Evolutionary conservation across 2,888 invertebrate species (phyloP), one percentile per base, ranked within the genome.

Genomic region (Chalcis sispes): DNA sequence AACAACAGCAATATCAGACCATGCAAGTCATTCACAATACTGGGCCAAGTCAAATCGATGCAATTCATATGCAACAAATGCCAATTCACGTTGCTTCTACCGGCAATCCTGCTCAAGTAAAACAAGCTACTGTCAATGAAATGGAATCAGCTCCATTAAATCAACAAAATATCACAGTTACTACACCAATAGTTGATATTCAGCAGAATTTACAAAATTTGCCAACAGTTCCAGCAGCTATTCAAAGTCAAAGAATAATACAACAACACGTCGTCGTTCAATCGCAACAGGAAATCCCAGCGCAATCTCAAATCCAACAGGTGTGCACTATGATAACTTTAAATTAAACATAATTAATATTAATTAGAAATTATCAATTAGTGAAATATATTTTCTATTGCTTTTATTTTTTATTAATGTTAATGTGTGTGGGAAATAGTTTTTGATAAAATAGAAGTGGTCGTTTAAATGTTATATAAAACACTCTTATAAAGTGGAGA

Each of bases 291-390:
- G 75, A 73, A 69, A 54, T 72, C 46, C 10, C 42, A 13, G 13
- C 71, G 0, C 79, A 77, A 59, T 32, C 75, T 10, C 81, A 78
- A 46, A 42, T 80, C 52, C 79, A 79, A 40, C 81, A 82, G 77
- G 76, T 77, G 54, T 15, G 13, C 4, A n/a, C n/a, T n/a, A n/a
- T n/a, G n/a, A n/a, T n/a, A n/a, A n/a, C n/a, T 18, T 32, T 13
- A 32, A 7, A 5, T 58, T 32, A 3, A 32, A n/a, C n/a, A n/a
- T n/a, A n/a, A n/a, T n/a, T n/a, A n/a, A n/a, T n/a, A n/a, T n/a
- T n/a, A n/a, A n/a, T n/a, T n/a, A n/a, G n/a, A n/a, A n/a, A n/a
- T n/a, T n/a, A n/a, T n/a, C n/a, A n/a, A n/a, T n/a, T n/a, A n/a
- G n/a, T n/a, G n/a, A n/a, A n/a, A n/a, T n/a, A n/a, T n/a, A n/a